phyloP scores from a whole-genome alignment of 2,888 invertebrate genomes.

The Homarus gammarus region DNA sequence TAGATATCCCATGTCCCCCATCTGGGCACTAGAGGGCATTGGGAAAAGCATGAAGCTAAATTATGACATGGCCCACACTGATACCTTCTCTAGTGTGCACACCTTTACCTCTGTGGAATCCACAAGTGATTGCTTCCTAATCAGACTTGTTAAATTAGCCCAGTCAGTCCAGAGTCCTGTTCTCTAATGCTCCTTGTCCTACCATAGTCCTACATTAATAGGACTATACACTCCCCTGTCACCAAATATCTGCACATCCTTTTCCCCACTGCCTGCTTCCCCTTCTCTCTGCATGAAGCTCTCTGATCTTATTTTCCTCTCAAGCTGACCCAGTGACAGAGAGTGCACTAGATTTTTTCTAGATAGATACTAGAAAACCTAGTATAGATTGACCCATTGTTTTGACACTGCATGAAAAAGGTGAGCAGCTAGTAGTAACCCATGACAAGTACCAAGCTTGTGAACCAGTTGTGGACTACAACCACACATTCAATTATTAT shows the following conservation, averaged over 20 bases:
- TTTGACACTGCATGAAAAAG: slow-evolving; percentile 56
- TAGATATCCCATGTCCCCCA: slow-evolving; percentile 26
- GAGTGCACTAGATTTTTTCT: slow-evolving; percentile 63
- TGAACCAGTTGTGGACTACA: slow-evolving; percentile 24
- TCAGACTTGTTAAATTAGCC: slow-evolving; percentile 8
- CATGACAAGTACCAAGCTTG: slow-evolving; percentile 42
- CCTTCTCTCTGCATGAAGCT: slow-evolving; percentile 58
- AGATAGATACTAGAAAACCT: slow-evolving; percentile 52
- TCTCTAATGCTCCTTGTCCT: neutral
- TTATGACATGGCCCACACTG: slow-evolving; percentile 53
- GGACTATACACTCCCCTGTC: neutral
- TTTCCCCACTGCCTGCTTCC: slow-evolving; percentile 38
- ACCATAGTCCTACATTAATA: slow-evolving; percentile 1
- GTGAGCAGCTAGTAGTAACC: slow-evolving; percentile 48
- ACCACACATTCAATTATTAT: neutral
- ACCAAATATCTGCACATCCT: slow-evolving; percentile 6
- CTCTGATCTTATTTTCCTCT: slow-evolving; percentile 52
- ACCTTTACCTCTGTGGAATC: slow-evolving; percentile 21
- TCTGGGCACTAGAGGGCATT: slow-evolving; percentile 39
- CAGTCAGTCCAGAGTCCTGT: slow-evolving; percentile 27
- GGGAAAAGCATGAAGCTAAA: slow-evolving; percentile 66
- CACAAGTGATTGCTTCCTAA: slow-evolving; percentile 23
- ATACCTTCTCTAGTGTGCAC: slow-evolving; percentile 59
- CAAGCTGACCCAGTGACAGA: slow-evolving; percentile 60
- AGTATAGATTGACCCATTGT: slow-evolving; percentile 55